These are phyloP conservation scores for Drosophila kikkawai DNA, from an alignment of 1,140 invertebrate species.

Conservation along the genomic window DNA sequence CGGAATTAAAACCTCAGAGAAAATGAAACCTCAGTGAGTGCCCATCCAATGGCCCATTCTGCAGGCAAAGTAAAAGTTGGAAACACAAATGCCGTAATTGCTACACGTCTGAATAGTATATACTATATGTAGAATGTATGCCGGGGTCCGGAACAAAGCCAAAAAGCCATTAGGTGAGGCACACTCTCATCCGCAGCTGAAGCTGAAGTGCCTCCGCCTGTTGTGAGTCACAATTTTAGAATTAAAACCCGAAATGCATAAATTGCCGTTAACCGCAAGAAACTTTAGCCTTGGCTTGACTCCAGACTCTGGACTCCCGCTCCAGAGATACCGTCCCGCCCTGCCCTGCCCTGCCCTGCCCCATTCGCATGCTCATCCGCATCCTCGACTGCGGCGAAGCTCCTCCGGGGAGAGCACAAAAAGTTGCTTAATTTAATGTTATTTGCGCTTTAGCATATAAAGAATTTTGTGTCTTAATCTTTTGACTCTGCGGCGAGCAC, in stretches of 20 bases:
- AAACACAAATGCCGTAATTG: conserved; percentile 70
- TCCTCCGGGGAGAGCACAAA: conserved; percentile 62
- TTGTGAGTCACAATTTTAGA: conserved; percentile 82
- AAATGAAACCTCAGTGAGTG: background rate
- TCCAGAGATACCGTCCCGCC: background rate
- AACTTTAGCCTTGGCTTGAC: conserved; percentile 71
- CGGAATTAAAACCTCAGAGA: background rate
- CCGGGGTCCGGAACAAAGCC: conserved; percentile 31
- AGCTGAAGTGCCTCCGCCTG: conserved; percentile 44
- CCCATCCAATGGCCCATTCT: conserved; percentile 51
- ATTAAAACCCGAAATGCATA: conserved; percentile 79
- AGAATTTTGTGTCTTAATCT: conserved; percentile 85
- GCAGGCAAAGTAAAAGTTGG: conserved; percentile 62
- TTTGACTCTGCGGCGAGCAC: conserved; percentile 77
- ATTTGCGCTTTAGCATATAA: conserved; percentile 85
- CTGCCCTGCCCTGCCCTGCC: background rate
- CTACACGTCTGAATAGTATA: conserved; percentile 56
- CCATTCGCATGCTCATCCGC: conserved; percentile 6
- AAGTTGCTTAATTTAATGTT: conserved; percentile 85
- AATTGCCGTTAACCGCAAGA: conserved; percentile 82
- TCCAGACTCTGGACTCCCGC: conserved; percentile 26
- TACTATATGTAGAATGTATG: conserved; percentile 5
- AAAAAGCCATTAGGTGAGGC: conserved; percentile 65
- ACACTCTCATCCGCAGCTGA: conserved; percentile 46
- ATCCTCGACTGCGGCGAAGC: conserved; percentile 25